phyloP scores from a whole-genome alignment of 1,140 invertebrate genomes.

The Trichomalopsis sarcophagae region DNA sequence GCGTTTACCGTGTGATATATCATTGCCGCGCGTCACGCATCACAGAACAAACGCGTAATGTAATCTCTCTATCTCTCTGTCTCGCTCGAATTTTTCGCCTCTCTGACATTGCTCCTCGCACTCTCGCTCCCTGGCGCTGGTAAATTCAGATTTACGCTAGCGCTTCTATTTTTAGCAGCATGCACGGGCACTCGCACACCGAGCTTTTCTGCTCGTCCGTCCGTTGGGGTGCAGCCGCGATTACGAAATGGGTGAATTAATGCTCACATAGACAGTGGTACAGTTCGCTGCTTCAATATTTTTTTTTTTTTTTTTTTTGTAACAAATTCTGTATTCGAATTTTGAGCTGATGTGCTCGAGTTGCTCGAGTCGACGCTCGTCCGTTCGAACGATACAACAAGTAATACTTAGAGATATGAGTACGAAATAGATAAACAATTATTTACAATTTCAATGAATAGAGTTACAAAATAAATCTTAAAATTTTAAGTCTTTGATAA shows the following conservation, averaged over 20 bases:
- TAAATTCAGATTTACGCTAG: slow-evolving; percentile 26
- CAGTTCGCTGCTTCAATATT: neutral
- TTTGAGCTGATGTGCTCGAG: neutral
- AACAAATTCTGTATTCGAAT: slow-evolving; percentile 42
- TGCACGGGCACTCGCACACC: neutral
- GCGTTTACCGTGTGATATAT: slow-evolving; percentile 55
- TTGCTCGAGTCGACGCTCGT: neutral
- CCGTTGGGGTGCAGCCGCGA: slow-evolving; percentile 16
- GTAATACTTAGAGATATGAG: slow-evolving; percentile 17
- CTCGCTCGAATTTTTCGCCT: slow-evolving; percentile 32
- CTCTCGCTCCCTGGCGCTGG: neutral
- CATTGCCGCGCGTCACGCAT: slow-evolving; percentile 44
- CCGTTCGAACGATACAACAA: slow-evolving; percentile 14
- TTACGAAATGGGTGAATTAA: slow-evolving; percentile 25
- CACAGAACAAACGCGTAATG: slow-evolving; percentile 30
- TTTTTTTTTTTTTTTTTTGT: neutral
- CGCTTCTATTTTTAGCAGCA: slow-evolving; percentile 23
- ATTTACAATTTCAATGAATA: slow-evolving; percentile 24
- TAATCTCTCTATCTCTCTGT: slow-evolving; percentile 11
- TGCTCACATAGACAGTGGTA: neutral
- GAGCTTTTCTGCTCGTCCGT: slow-evolving; percentile 1
- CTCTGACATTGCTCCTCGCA: slow-evolving; percentile 33
- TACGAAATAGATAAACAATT: slow-evolving; percentile 38
- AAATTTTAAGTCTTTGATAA: slow-evolving; percentile 28
- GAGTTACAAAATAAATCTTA: neutral